These are phyloP conservation scores for Yoshiicerus persimilis DNA, from an alignment of 1,140 invertebrate genomes.

Conservation along the genomic window DNA sequence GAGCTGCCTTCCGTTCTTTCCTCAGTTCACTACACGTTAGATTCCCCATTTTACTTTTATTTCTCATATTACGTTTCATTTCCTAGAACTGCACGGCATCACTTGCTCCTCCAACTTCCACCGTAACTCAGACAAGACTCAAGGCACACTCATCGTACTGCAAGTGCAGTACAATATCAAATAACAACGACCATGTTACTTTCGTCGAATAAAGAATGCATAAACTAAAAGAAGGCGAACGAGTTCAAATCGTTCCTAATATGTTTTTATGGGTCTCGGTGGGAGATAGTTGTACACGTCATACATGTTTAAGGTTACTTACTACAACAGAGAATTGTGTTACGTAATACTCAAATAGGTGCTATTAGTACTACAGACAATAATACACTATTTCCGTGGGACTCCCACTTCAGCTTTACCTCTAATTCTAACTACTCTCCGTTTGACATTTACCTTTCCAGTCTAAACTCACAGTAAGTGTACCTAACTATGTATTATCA, in stretches of 20 bases:
- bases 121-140: background rate
- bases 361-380: background rate
- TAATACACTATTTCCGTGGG: background rate
- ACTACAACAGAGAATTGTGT: background rate
- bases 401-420: background rate
- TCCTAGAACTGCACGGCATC: background rate
- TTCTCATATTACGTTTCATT: background rate
- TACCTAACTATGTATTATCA: background rate
- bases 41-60: background rate
- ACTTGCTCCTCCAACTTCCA: background rate
- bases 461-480: too few relatives aligned
- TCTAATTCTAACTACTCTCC: background rate
- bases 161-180: background rate
- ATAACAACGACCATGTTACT: background rate
- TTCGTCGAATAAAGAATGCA: constrained; percentile 25
- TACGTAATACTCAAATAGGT: background rate
- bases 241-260: constrained; percentile 32
- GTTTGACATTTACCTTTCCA: background rate
- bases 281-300: background rate
- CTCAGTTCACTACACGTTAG: too few relatives aligned
- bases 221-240: background rate
- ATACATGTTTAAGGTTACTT: background rate
- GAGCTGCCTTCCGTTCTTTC: background rate
- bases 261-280: constrained; percentile 20
- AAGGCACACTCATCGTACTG: background rate